Evolutionary conservation across 2,888 invertebrate genomes (phyloP).

Genomic region (Tricholauxania praeusta): DNA sequence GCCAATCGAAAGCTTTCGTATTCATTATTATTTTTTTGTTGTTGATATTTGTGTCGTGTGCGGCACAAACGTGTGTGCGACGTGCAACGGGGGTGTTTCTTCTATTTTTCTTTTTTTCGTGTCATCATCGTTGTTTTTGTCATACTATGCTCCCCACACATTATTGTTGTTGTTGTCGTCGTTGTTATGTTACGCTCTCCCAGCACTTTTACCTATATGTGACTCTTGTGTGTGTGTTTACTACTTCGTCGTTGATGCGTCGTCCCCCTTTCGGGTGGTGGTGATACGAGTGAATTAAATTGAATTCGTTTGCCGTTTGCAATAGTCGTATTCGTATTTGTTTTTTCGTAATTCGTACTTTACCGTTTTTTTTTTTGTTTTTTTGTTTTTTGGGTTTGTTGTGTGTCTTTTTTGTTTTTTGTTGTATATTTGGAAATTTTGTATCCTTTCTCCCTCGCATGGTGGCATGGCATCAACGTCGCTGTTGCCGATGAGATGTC

Average conservation of each 20-base stretch:
- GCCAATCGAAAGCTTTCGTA: no score
- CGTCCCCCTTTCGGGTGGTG: background rate
- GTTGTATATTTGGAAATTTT: conserved; percentile 26
- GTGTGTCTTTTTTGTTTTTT: conserved; percentile 11
- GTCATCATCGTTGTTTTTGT: background rate
- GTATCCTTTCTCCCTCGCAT: conserved; percentile 41
- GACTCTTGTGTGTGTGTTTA: conserved; percentile 12
- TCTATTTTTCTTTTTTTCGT: background rate
- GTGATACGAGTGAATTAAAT: conserved; percentile 27
- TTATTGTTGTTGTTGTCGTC: conserved; percentile 16
- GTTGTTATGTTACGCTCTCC: background rate
- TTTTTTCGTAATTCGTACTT: conserved; percentile 28
- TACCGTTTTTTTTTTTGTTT: conserved; percentile 12
- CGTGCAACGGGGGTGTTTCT: conserved; percentile 32
- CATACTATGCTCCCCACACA: conserved; percentile 11
- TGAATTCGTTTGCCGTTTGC: conserved; percentile 24
- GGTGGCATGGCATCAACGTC: conserved; percentile 21
- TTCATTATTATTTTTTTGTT: conserved; percentile 4
- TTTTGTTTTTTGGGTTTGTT: conserved; percentile 12
- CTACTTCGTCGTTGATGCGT: background rate
- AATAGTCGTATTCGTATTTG: no score
- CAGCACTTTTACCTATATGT: conserved; percentile 19
- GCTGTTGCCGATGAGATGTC: conserved; percentile 25
- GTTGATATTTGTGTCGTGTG: conserved; percentile 16
- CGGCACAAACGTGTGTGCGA: conserved; percentile 7